phyloP scores from a whole-genome alignment of 2,113 vertebrate species.

The Chaetodon auriga region DNA sequence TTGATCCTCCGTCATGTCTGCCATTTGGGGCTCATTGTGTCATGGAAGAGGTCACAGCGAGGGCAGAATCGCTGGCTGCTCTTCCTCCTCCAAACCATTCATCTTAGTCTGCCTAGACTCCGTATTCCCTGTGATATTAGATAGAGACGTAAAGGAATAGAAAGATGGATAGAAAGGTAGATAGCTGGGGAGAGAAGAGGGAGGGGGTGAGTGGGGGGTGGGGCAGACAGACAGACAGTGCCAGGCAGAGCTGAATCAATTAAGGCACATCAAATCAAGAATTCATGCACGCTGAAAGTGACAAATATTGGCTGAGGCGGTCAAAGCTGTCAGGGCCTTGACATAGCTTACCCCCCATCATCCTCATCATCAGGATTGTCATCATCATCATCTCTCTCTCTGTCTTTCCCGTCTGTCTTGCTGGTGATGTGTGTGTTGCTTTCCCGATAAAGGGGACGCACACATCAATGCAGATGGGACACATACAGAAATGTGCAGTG shows the following conservation, averaged over 20 bases:
- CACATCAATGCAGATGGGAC: not conserved
- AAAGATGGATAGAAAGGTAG: not conserved
- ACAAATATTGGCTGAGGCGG: constrained; percentile 89
- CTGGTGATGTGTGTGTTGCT: constrained; percentile 10
- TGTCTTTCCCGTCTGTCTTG: not conserved
- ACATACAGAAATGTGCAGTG: not conserved
- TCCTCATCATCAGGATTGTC: constrained; percentile 48
- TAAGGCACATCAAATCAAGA: constrained; percentile 96
- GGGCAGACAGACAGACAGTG: constrained; percentile 85
- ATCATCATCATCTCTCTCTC: constrained; percentile 36
- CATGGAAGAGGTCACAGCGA: constrained; percentile 78
- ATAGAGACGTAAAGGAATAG: constrained; percentile 27
- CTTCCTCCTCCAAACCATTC: constrained; percentile 58
- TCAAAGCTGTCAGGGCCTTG: constrained; percentile 71
- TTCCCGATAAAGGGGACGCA: not conserved
- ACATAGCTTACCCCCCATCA: constrained; percentile 60
- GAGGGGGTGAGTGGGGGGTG: not conserved
- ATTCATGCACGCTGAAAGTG: constrained; percentile 93
- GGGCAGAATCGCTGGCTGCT: constrained; percentile 69
- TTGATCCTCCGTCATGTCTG: constrained; percentile 79
- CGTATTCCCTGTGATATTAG: constrained; percentile 35
- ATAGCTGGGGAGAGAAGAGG: constrained; percentile 12
- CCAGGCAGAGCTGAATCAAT: constrained; percentile 93
- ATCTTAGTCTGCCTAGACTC: constrained; percentile 36
- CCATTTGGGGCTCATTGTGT: constrained; percentile 80